Base-by-base conservation (phyloP, 1,140 invertebrate species). In the Zaprionus nigranus region DNA sequence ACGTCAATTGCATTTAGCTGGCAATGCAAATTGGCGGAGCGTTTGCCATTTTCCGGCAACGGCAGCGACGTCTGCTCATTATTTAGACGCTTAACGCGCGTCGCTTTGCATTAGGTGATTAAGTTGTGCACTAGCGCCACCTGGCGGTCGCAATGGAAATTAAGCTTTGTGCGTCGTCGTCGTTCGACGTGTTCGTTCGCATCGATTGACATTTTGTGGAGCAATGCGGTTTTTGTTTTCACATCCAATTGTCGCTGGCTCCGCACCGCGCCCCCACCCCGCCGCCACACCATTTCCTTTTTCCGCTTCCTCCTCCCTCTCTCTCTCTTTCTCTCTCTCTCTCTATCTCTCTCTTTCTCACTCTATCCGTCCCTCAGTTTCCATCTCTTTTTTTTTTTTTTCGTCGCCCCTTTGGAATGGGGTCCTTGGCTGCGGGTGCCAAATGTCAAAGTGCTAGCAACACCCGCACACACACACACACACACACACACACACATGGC, bases 81-180 rank as follows among this genome's bases (percentile, higher is more conserved):
- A 83, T 83, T 83, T 83, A 83, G 78, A 73, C 82, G 82, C 81
- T 83, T 85, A 83, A 83, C 81, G 79, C 73, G 68, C 82, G 68
- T 83, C 81, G 78, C 58, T 81, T 84, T 83, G 78, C 81, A 81
- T 84, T 83, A 79, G 81, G 73, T 76, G 81, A 84, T 83, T 84
- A 84, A 83, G 74, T 79, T 79, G 67, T 75, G 58, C 66, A 38
- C 49, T 62, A 34, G 54, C 81, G 67, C 67, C 81, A 84, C 81
- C 81, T 84, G 78, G 49, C 77, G 63, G n/a, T 57, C 58, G 49
- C 60, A 68, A 79, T 84, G 69, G 62, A 77, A 83, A 65, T 65
- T 65, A 43, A 66, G 72, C 65, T 75, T 57, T 69, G 30, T 75
- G 46, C 59, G 51, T 40, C 46, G 28, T 13, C n/a, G 30, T n/a